phyloP scores from a whole-genome alignment of 1,140 invertebrate genomes.

The Coboldia fuscipes region DNA sequence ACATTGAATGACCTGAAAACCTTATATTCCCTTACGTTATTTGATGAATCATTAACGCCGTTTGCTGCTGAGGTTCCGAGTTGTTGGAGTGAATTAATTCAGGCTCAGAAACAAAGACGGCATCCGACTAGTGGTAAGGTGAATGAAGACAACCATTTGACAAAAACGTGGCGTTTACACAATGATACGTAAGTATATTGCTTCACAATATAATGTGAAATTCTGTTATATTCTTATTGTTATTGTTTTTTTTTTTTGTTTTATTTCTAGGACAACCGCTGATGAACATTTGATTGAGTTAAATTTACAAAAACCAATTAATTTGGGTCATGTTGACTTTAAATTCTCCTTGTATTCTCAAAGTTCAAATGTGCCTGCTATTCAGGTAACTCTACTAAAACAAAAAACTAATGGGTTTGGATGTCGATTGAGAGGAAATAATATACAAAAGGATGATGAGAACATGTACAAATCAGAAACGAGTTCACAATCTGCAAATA shows the following conservation, averaged over 20 bases:
- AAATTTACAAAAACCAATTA: constrained; percentile 50
- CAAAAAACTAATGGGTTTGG: constrained; percentile 58
- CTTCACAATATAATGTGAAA: neutral
- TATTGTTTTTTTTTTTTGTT: constrained; percentile 4
- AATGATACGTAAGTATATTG: constrained; percentile 41
- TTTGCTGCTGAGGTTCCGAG: constrained; percentile 77
- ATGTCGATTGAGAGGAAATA: constrained; percentile 21
- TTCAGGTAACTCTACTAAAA: constrained; percentile 65
- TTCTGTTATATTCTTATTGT: constrained; percentile 1
- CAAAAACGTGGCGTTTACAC: constrained; percentile 67
- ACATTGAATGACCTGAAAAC: constrained; percentile 27
- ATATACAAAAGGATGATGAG: constrained; percentile 7
- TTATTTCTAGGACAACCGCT: constrained; percentile 44
- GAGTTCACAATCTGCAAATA: too few species aligned
- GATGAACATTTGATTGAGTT: constrained; percentile 83
- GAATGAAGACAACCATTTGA: constrained; percentile 55
- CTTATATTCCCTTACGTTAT: constrained; percentile 39
- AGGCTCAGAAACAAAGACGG: constrained; percentile 65
- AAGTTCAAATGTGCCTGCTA: constrained; percentile 33
- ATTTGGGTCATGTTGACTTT: constrained; percentile 69
- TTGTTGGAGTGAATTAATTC: constrained; percentile 81
- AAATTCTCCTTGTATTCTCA: constrained; percentile 60
- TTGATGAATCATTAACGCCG: constrained; percentile 27
- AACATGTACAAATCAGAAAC: constrained; percentile 11
- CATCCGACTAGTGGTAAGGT: constrained; percentile 57